These are phyloP conservation scores for Macrophya alboannulata DNA, from an alignment of 2,888 invertebrate genomes.

Conservation along the genomic window DNA sequence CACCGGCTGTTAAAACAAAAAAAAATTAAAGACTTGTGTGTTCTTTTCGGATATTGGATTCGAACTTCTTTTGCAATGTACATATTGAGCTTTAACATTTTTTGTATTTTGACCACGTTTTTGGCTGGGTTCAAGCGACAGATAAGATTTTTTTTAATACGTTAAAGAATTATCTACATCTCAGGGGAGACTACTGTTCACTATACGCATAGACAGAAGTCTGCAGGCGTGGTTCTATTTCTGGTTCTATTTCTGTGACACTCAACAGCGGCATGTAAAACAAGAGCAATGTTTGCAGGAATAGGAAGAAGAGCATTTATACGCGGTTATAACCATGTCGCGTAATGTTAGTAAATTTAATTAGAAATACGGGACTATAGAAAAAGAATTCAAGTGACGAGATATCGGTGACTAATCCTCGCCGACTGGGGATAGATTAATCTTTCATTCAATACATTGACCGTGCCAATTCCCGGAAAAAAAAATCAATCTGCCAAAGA, in stretches of 20 bases:
- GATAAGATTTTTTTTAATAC: too few relatives aligned
- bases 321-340: neutral
- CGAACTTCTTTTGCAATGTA: too few relatives aligned
- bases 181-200: neutral
- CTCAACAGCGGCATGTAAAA: conserved; percentile 43
- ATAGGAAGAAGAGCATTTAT: neutral
- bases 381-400: neutral
- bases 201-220: conserved; percentile 26
- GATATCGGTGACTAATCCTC: neutral
- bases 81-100: too few relatives aligned
- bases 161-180: neutral
- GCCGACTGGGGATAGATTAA: neutral
- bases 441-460: neutral
- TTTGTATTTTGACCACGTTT: too few relatives aligned
- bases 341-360: too few relatives aligned
- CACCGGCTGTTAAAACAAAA: neutral
- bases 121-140: too few relatives aligned
- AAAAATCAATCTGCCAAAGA: neutral
- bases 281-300: conserved; percentile 30
- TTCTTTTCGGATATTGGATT: too few relatives aligned
- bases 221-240: conserved; percentile 48
- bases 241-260: conserved; percentile 54
- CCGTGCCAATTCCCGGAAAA: neutral
- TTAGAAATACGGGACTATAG: neutral
- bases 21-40: neutral